Base-by-base conservation (phyloP, 1,140 invertebrate species). In the Cyrtorhinus lividipennis region DNA sequence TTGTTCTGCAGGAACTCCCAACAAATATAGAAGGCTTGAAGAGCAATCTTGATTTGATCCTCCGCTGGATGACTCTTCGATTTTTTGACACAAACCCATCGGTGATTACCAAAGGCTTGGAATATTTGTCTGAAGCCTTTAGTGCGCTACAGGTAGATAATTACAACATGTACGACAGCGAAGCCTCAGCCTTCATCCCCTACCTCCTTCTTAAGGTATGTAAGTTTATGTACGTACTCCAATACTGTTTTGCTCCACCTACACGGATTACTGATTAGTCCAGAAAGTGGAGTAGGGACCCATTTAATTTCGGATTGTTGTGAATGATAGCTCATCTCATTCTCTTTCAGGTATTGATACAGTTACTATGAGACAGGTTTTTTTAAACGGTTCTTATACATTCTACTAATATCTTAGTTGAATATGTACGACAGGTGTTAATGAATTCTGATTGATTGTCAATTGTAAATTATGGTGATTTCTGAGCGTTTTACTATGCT, bases 1-100 rank as follows among this genome's bases (percentile, higher is more conserved):
- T n/a, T n/a, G n/a, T n/a, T n/a, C n/a, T 74, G 57, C 66, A 80
- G 77, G 88, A 92, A 76, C 74, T 93, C 24, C 77, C 83, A 3
- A 81, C 79, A 22, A 86, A 90, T 67, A 81, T 81, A 15, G 81
- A 84, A 69, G 88, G 90, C 2, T 79, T 95, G 22, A 82, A 93
- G 25, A 84, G 84, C 13, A 98, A 98, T 77, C 77, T 97, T 61
- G 96, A 99, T 78, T 76, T 99, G 45, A 86, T 98, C 63, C 77
- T 99, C 12, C 96, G 95, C 73, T 99, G 96, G 96, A 72, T 97
- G 64, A 96, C 94, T 0, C 73, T 98, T 15, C 78, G 95, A 66
- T 98, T 98, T 74, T 98, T 96, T 70, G 95, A 98, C 76, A 98
- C 95, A 10, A 99, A 98, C 78, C 95, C 95, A 20, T 94, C 92